Base-by-base conservation (phyloP, 2,888 invertebrate species). In the Agapetus fuscipes region DNA sequence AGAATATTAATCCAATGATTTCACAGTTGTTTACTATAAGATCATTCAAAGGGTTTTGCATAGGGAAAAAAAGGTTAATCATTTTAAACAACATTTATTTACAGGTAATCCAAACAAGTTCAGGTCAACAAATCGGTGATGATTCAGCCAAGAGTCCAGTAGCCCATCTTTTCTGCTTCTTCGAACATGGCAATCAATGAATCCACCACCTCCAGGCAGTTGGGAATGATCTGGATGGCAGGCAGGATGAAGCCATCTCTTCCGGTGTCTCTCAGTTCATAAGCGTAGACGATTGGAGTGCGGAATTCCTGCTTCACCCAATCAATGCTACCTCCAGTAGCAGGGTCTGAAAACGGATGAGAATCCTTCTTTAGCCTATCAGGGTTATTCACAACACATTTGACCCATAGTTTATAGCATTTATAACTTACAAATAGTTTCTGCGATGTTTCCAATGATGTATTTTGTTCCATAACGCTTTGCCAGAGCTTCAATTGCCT, bases 241-340 rank as follows among this genome's bases (percentile, higher is more conserved):
- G 85, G 85, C 1, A 87, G 61, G 0, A 82, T 56, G 53, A 83
- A 81, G 0, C 86, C 86, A 52, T 71, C 74, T 0, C 58, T 53
- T 0, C 83, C 84, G 3, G 60, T 70, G 53, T 87, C 87, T 2
- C 80, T 65, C 1, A 83, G 59, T 34, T 64, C 64, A 7, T 60
- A 63, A 43, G 59, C 59, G 50, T 59, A 63, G 1, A 59, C 60
- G 1, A 64, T 34, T 1, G 63, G 64, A 0, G 61, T 56, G 1
- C 58, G 33, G 0, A 61, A 48, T 0, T 48, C 46, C 35, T 57
- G 60, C 16, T 64, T 63, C 0, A 61, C 61, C 64, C 64, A 64
- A 17, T 64, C 64, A 1, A 59, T 44, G 14, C 60, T 60, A 2
- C 58, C 53, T 9, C 60, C 60, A 2, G 57, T 55, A 0, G 55